A percentile compares a stretch with the other conserved stretches of the same genome.
These are phyloP conservation scores for Rana temporaria DNA, from an alignment of 2,113 vertebrate genomes.

Conservation along the genomic window DNA sequence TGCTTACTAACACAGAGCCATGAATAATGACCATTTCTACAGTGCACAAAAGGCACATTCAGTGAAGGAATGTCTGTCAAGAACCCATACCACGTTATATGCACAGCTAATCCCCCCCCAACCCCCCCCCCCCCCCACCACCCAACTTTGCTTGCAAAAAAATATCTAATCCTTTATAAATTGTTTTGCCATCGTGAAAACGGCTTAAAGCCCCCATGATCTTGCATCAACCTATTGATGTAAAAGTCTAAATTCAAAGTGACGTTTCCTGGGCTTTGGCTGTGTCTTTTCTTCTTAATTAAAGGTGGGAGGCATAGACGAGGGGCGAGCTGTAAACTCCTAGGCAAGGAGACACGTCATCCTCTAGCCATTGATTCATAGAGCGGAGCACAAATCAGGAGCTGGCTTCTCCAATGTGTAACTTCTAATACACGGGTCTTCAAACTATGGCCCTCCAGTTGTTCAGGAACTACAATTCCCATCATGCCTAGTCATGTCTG, in stretches of 20 bases:
- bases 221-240: not conserved
- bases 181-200: slow-evolving; percentile 28
- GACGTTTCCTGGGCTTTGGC: not conserved
- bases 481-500: too few relatives aligned
- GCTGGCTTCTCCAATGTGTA: too few relatives aligned
- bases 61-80: slow-evolving; percentile 51
- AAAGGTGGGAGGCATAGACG: slow-evolving; percentile 12
- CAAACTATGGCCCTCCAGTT: too few relatives aligned
- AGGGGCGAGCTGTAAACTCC: not conserved
- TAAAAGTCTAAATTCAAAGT: not conserved
- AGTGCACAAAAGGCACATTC: slow-evolving; percentile 59
- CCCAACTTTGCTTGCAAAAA: slow-evolving; percentile 20
- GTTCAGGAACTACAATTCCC: too few relatives aligned
- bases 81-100: slow-evolving; percentile 41
- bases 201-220: slow-evolving; percentile 31
- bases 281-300: slow-evolving; percentile 4
- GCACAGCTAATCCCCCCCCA: slow-evolving; percentile 6
- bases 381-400: not conserved
- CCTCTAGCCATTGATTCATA: not conserved
- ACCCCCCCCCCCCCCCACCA: too few relatives aligned
- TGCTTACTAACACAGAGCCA: slow-evolving; percentile 25
- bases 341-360: not conserved
- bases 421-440: too few relatives aligned
- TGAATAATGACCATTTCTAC: slow-evolving; percentile 31
- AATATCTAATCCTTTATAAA: slow-evolving; percentile 36